These are phyloP conservation scores for Protula sp. DNA, from an alignment of 2,888 invertebrate genomes.

Conservation along the genomic window DNA sequence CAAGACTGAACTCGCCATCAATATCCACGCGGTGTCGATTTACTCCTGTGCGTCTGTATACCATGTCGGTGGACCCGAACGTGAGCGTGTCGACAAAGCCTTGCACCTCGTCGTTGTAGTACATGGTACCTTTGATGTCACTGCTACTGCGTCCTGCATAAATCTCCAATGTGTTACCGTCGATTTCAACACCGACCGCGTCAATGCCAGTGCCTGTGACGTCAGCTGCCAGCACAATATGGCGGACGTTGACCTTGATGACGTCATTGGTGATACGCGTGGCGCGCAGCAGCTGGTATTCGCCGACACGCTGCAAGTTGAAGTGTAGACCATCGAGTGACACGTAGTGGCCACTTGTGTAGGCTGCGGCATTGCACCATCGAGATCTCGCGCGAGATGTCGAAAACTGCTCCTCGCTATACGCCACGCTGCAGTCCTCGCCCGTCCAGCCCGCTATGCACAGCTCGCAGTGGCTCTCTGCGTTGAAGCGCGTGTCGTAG, in stretches of 20 bases:
- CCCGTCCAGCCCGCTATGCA: slow-evolving; percentile 3
- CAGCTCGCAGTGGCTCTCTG: slow-evolving; percentile 1
- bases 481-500: slow-evolving; percentile 9
- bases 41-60: not conserved
- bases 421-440: not conserved
- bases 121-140: not conserved
- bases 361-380: slow-evolving; percentile 11
- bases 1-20: not conserved
- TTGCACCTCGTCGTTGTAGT: not conserved
- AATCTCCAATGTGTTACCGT: slow-evolving; percentile 2
- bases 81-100: slow-evolving; percentile 2
- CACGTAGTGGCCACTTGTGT: slow-evolving; percentile 16
- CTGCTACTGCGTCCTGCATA: not conserved
- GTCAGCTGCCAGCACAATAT: not conserved
- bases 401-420: not conserved
- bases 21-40: not conserved
- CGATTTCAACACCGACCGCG: not conserved
- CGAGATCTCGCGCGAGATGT: no score
- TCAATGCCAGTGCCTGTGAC: not conserved
- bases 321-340: slow-evolving; percentile 32
- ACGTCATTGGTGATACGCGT: not conserved
- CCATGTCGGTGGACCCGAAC: not conserved
- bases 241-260: not conserved
- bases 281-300: slow-evolving; percentile 21
- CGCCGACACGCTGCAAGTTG: slow-evolving; percentile 25